Percentiles rank a stretch among this genome's conserved stretches.
Evolutionary conservation across 1,140 invertebrate species (phyloP).

Genomic region (Drosophila tristis): DNA sequence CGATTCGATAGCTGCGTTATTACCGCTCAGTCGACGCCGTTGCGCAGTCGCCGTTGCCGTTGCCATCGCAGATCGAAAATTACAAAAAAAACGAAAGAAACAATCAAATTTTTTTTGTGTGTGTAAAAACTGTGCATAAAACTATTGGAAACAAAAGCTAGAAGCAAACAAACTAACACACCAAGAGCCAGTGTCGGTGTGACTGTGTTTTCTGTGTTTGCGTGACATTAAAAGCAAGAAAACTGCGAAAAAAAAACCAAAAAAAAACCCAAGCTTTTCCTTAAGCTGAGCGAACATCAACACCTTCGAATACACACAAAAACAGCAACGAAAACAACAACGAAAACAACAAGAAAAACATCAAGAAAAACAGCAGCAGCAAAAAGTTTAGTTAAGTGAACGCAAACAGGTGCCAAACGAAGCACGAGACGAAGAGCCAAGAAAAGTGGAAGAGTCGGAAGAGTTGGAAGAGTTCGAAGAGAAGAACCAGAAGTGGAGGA

Average conservation of each 20-base stretch:
- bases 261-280: constrained; percentile 11
- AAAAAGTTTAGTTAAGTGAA: constrained; percentile 22
- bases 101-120: constrained; percentile 36
- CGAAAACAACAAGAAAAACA: constrained; percentile 12
- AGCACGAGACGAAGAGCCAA: constrained; percentile 17
- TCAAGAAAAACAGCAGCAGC: constrained; percentile 11
- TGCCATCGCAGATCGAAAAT: constrained; percentile 25
- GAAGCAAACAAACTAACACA: constrained; percentile 18
- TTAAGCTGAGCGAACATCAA: constrained; percentile 28
- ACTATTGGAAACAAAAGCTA: constrained; percentile 11
- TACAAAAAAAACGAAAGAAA: constrained; percentile 13
- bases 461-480: neutral
- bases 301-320: constrained; percentile 44
- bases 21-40: constrained; percentile 21
- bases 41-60: constrained; percentile 26
- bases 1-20: neutral
- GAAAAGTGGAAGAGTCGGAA: constrained; percentile 4
- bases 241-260: constrained; percentile 15
- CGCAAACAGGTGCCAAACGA: constrained; percentile 55
- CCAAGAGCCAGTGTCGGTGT: constrained; percentile 8
- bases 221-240: constrained; percentile 38
- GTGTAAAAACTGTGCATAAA: constrained; percentile 21
- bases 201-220: constrained; percentile 14
- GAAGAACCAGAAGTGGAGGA: too few relatives aligned
- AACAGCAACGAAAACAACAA: constrained; percentile 8